Evolutionary conservation across 2,113 vertebrate genomes (phyloP).

Genomic region (Myxocyprinus asiaticus): DNA sequence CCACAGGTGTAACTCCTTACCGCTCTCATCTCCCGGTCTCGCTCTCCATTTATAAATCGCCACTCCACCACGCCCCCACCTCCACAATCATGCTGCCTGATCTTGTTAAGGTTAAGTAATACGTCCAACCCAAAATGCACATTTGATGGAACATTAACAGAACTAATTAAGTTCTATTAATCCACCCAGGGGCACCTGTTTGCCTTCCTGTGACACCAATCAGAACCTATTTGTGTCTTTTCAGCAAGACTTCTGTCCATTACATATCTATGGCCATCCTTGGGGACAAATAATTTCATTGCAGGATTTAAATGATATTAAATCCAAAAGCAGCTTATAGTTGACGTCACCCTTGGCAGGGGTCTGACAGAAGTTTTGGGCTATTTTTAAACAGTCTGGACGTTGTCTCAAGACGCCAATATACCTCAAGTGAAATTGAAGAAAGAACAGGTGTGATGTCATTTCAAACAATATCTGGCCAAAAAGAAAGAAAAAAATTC

Average conservation of each 20-base stretch:
- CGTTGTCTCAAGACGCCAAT: too few species aligned
- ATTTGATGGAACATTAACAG: conserved; percentile 62
- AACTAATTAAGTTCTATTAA: conserved; percentile 62
- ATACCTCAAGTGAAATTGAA: too few species aligned
- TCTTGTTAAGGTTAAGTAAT: conserved; percentile 72
- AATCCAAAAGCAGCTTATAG: not conserved
- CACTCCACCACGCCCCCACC: too few species aligned
- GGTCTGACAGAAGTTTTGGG: too few species aligned
- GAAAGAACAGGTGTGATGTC: too few species aligned
- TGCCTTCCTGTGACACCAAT: conserved; percentile 37
- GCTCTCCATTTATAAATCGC: too few species aligned
- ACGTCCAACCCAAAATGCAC: conserved; percentile 61
- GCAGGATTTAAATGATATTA: conserved; percentile 10
- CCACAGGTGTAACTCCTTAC: too few species aligned
- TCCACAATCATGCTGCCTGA: conserved; percentile 41
- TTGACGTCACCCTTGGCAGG: too few species aligned
- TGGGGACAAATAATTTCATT: not conserved
- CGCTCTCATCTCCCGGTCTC: too few species aligned
- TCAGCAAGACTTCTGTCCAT: conserved; percentile 2
- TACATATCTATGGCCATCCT: not conserved
- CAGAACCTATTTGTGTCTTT: conserved; percentile 42
- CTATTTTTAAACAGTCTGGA: too few species aligned
- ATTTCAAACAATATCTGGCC: too few species aligned
- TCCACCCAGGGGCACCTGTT: conserved; percentile 53
- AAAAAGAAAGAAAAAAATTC: too few species aligned